Base-by-base conservation (phyloP, 2,113 vertebrate species). In the Asarcornis scutulata region DNA sequence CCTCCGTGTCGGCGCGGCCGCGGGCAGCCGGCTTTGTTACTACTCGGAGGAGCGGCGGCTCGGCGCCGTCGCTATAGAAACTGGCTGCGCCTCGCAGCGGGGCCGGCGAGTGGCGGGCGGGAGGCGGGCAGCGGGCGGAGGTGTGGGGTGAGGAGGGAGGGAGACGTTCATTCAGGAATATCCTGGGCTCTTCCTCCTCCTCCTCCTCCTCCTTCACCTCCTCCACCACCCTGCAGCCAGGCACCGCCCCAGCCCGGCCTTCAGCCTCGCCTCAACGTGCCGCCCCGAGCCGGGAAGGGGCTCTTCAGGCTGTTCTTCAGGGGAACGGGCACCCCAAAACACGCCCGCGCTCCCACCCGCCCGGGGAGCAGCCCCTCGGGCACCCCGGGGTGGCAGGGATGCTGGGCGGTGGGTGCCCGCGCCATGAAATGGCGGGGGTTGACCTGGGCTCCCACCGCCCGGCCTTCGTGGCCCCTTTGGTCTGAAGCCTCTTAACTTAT, bases 1-100 rank as follows among this genome's bases (percentile, higher is more conserved):
- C 23, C 63, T 77, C 73, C 71, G 69, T 83, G 53, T 76, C 76
- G 22, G 80, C 75, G 71, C 94, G 67, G 83, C 79, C 7, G 89
- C 72, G 69, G 63, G 88, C 83, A 40, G 64, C 62, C 52, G 94
- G 95, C 95, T 96, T 97, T 96, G 97, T 96, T 97, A 92, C 92
- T 97, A 96, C 91, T 92, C 82, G 75, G 75, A 82, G 92, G 93
- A 84, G 46, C 46, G 46, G 46, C 46, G 20, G 46, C 46, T 80
- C 95, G 56, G 91, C 88, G 83, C 94, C 74, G 97, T 97, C 95
- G 97, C 97, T 94, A 97, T 97, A 96, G 97, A 96, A 97, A 97
- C 97, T 93, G 95, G 78, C 96, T 93, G 91, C 94, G 72, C 94
- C 89, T 90, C 85, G 52, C 16, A 94, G 74, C 83, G 90, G 46